A percentile compares a stretch with the other conserved stretches of the same genome.
Evolutionary conservation across 2,888 invertebrate species (phyloP).

Genomic region (Euplagia quadripunctaria): DNA sequence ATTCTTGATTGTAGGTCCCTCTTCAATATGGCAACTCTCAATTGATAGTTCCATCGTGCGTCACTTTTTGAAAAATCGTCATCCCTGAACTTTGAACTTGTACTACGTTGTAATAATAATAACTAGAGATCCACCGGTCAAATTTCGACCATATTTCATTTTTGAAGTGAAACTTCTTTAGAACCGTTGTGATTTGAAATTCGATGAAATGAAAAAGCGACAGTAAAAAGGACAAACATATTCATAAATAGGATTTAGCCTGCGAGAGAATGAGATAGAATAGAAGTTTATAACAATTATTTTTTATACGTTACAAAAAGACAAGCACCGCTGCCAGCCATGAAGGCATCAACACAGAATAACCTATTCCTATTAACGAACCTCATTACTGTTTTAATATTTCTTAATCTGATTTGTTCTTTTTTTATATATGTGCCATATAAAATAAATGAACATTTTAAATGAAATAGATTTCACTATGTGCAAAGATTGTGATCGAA

Average conservation of each 20-base stretch:
- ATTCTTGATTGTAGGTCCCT: neutral
- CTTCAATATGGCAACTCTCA: neutral
- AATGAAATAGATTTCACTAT: constrained; percentile 47
- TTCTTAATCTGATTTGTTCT: neutral
- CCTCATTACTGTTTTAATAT: constrained; percentile 1
- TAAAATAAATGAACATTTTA: constrained; percentile 27
- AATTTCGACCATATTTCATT: too few relatives aligned
- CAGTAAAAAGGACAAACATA: too few relatives aligned
- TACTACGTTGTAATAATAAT: too few relatives aligned
- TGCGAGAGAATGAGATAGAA: too few relatives aligned
- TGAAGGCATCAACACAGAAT: neutral
- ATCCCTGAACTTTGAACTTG: neutral
- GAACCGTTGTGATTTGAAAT: too few relatives aligned
- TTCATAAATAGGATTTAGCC: too few relatives aligned
- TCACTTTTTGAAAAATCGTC: neutral
- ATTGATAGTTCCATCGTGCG: neutral
- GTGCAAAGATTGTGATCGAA: constrained; percentile 39
- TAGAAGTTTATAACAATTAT: too few relatives aligned
- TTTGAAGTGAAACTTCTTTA: too few relatives aligned
- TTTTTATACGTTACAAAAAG: too few relatives aligned
- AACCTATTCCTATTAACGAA: neutral
- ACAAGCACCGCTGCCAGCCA: too few relatives aligned
- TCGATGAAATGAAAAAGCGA: too few relatives aligned
- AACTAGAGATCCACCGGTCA: too few relatives aligned
- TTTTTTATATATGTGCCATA: constrained; percentile 21